phyloP scores from a whole-genome alignment of 2,113 vertebrate genomes.

The Salminus brasiliensis region DNA sequence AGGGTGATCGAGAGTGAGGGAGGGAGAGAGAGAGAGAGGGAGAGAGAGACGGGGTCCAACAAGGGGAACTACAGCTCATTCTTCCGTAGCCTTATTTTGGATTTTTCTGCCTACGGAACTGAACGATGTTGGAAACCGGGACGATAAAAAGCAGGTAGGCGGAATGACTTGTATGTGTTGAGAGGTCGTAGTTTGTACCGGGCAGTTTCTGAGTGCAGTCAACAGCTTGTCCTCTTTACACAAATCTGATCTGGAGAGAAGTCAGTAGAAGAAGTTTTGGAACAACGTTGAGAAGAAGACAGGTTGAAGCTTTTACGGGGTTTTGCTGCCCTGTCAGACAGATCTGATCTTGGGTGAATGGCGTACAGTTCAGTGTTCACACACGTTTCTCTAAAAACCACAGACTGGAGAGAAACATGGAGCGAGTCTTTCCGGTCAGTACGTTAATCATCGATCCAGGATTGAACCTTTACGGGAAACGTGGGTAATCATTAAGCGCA shows the following conservation, averaged over 20 bases:
- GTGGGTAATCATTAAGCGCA: background rate
- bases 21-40: background rate
- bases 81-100: background rate
- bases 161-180: background rate
- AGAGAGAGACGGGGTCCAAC: background rate
- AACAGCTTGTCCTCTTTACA: background rate
- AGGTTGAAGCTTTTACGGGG: no score
- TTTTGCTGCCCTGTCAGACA: no score
- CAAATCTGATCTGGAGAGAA: background rate
- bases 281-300: background rate
- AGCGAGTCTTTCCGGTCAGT: background rate
- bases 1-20: background rate
- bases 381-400: no score
- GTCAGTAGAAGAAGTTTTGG: background rate
- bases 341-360: no score
- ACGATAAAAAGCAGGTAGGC: background rate
- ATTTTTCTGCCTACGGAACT: background rate
- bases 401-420: background rate
- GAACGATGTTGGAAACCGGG: background rate
- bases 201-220: background rate
- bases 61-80: background rate
- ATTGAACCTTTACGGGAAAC: slow-evolving; percentile 13
- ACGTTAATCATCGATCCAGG: background rate
- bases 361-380: no score
- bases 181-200: background rate